These are phyloP conservation scores for Callyntrura sp. DNA, from an alignment of 2,888 invertebrate species.

Conservation along the genomic window DNA sequence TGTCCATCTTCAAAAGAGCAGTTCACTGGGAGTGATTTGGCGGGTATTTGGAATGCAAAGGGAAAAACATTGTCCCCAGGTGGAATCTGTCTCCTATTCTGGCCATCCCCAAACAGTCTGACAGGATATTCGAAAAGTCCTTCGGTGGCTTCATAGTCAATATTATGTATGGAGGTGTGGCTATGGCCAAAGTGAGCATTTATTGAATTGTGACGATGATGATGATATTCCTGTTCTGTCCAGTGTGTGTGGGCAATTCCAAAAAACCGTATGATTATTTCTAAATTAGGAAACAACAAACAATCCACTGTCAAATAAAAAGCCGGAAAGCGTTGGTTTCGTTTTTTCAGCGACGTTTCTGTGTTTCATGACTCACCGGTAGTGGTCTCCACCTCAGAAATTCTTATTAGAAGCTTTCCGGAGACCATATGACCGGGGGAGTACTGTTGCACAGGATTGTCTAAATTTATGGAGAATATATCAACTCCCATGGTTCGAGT, in stretches of 20 bases:
- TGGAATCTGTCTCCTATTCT: neutral
- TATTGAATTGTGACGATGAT: too few species aligned
- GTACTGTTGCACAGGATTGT: neutral
- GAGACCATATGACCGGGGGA: neutral
- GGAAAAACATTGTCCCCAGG: neutral
- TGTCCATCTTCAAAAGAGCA: neutral
- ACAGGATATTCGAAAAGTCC: neutral
- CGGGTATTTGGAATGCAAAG: neutral
- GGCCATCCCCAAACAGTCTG: neutral
- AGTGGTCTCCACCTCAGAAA: neutral
- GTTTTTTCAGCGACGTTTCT: too few species aligned
- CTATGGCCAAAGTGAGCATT: too few species aligned
- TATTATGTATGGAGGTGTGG: neutral
- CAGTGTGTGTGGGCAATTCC: neutral
- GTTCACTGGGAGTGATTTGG: neutral
- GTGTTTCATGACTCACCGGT: too few species aligned
- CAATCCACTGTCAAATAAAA: too few species aligned
- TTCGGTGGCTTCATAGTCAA: neutral
- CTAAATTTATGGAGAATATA: neutral
- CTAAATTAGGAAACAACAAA: neutral
- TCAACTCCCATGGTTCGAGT: neutral
- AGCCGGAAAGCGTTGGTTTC: too few species aligned
- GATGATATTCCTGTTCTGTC: neutral
- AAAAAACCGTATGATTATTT: slow-evolving; percentile 4
- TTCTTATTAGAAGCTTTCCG: neutral